Evolutionary conservation across 2,888 invertebrate species (phyloP).

Genomic region (Dasypolia templi): DNA sequence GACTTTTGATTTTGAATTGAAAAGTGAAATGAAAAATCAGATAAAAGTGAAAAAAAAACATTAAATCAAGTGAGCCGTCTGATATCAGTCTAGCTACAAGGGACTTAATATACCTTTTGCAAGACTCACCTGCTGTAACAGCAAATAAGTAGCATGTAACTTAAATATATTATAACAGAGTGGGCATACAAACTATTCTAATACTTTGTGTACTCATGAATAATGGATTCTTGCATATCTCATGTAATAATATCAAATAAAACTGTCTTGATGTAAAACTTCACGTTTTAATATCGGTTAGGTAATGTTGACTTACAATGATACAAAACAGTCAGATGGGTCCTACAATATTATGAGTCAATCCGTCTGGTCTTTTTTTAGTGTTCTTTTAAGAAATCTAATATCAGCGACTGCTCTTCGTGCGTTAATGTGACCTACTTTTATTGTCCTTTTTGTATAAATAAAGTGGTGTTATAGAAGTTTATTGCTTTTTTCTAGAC

Average conservation of each 20-base stretch:
- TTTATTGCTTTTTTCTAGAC: constrained; percentile 3
- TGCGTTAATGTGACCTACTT: constrained; percentile 19
- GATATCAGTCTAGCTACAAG: too few relatives aligned
- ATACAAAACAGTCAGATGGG: constrained; percentile 43
- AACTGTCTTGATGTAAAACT: constrained; percentile 28
- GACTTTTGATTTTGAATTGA: too few relatives aligned
- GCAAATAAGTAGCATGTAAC: background rate
- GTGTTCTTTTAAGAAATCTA: constrained; percentile 38
- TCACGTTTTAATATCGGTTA: constrained; percentile 48
- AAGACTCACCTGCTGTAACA: too few relatives aligned
- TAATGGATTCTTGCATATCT: constrained; percentile 12
- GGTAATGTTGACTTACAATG: constrained; percentile 54
- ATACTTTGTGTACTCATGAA: constrained; percentile 13
- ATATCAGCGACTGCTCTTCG: constrained; percentile 28
- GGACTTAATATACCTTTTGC: background rate
- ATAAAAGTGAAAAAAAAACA: too few relatives aligned
- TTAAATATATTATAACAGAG: background rate
- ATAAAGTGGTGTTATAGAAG: background rate
- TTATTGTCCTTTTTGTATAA: constrained; percentile 17
- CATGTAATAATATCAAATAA: constrained; percentile 29
- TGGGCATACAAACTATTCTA: constrained; percentile 11
- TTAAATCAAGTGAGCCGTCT: too few relatives aligned
- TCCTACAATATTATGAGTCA: constrained; percentile 42
- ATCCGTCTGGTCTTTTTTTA: constrained; percentile 37
- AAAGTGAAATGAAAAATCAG: too few relatives aligned